Base-by-base conservation (phyloP, 2,888 invertebrate genomes). In the Luperina testacea region DNA sequence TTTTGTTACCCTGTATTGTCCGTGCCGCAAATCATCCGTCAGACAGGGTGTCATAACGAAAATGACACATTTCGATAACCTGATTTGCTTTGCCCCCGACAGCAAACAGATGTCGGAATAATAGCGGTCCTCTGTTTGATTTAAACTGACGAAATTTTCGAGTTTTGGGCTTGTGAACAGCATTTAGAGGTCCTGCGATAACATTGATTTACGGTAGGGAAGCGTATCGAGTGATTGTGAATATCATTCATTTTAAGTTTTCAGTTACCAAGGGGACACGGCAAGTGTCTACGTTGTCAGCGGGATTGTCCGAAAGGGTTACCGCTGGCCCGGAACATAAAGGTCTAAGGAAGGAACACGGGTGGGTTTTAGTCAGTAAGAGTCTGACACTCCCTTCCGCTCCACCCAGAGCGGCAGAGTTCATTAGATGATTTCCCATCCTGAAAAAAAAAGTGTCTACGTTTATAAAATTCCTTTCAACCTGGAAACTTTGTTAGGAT, bases 381-480 rank as follows among this genome's bases (percentile, higher is more conserved):
- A 32, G 32, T 32, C 32, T 32, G 32, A 32, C 32, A 32, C 32
- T 32, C 32, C 32, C 32, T 32, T 32, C 32, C 32, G 32, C 32
- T 32, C 32, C 32, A 32, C 32, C 32, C 32, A 32, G 32, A 32
- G 32, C 32, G 32, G 32, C 1, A 32, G 32, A 1, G 1, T 0
- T 32, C 32, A 32, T 32, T 32, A 1, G 32, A 32, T 32, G 32
- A 32, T 32, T 32, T 32, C 32, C 32, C 32, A 32, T 32, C 32
- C 32, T 32, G 32, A 32, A 32, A 32, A 32, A 32, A 32, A 32
- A 32, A 32, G 32, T 32, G 24, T 20, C 5, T 65, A 67, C 68
- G 32, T 42, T 57, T 68, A 63, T 51, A 77, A 85, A 83, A 83
- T 77, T 83, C 74, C 45, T 83, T 86, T 72, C 72, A 79, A 59